A percentile compares a stretch with the other conserved stretches of the same genome.
Conservation (phyloP, 2,888 invertebrate genomes). For the Drosophila imparisetae region DNA sequence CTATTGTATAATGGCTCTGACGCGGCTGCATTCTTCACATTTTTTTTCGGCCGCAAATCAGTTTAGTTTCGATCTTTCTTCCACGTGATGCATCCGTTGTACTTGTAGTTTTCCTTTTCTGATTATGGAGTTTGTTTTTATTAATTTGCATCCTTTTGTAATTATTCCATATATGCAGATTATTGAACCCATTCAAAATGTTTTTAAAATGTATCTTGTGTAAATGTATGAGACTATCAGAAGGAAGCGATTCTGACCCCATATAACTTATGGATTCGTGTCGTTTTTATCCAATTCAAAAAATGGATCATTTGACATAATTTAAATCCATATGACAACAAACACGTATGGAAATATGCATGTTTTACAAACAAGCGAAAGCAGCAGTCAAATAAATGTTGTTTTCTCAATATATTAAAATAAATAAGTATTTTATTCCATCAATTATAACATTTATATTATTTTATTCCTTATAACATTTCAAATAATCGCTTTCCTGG, state of each 20-base stretch:
- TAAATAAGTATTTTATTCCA: slow-evolving; percentile 1
- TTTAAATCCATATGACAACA: not conserved
- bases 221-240: not conserved
- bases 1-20: not conserved
- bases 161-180: not conserved
- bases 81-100: not conserved
- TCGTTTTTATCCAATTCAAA: not conserved
- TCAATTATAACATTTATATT: slow-evolving; percentile 4
- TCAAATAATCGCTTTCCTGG: slow-evolving; percentile 10
- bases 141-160: not conserved
- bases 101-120: not conserved
- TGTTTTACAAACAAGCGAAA: not conserved
- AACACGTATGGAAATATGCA: not conserved
- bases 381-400: not conserved
- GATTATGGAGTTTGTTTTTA: not conserved
- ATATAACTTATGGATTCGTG: not conserved
- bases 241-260: not conserved
- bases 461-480: slow-evolving; percentile 27
- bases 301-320: not conserved
- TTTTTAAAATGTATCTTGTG: not conserved
- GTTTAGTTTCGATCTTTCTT: not conserved
- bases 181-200: not conserved
- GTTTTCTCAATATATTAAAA: not conserved
- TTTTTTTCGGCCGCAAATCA: not conserved
- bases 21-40: not conserved